Evolutionary conservation across 2,888 invertebrate genomes (phyloP), one percentile per base, ranked within the genome.

Genomic region (Ctenicera cuprea): DNA sequence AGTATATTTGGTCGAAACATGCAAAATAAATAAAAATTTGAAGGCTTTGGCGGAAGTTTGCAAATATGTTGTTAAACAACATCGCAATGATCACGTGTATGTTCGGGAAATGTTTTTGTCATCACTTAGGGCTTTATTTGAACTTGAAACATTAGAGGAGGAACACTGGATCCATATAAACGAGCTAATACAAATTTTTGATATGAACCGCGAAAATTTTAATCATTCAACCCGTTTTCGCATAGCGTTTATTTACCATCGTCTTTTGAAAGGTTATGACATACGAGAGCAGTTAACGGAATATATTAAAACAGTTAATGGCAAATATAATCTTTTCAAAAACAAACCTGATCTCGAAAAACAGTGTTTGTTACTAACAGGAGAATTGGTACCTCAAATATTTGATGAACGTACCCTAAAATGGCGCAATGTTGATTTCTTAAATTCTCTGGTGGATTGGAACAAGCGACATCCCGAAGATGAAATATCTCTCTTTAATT

Each of bases 131-230:
- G 50, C 9, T 30, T 41, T n/a, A 30, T 67, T 61, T 63, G 11
- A 2, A n/a, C 37, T 67, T 9, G 16, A 61, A 3, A 20, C 45
- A 4, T 18, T 74, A 7, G 37, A 37, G 7, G 63, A 57, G 18
- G 66, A 61, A 37, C 67, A 67, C 50, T 74, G 74, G 74, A 45
- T 12, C 8, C n/a, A 20, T 3, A 52, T 74, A 12, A 62, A 67
- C n/a, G 74, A 74, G 16, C 41, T 74, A 1, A 57, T 74, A 0
- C 11, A 43, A 45, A 26, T 74, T 18, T 63, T 70, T 16, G 12
- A 43, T n/a, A 33, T 67, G 3, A 74, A 74, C 18, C 16, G 54
- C n/a, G 74, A 74, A 71, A n/a, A 11, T n/a, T 71, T 63, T 33
- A 26, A 33, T 63, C 4, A 22, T n/a, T 3, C n/a, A 1, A 9